Evolutionary conservation across 2,888 invertebrate species (phyloP), one percentile per base, ranked within the genome.

Genomic region (Drosophila buzzatii): DNA sequence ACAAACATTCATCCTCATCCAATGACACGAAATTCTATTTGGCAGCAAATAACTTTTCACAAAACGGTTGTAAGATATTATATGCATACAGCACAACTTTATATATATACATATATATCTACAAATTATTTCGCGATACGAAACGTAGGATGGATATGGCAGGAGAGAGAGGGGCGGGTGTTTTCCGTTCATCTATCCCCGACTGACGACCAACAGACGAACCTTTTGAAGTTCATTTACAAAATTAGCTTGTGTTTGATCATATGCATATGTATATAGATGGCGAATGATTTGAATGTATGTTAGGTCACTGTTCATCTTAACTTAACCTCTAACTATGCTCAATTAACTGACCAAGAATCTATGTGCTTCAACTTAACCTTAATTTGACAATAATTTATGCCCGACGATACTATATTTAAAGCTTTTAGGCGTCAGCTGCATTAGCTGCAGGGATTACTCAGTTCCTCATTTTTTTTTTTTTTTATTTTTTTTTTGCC

Each of bases 331-430:
- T 27, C 27, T 27, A 23, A 23, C 47, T 31, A 49, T 3, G 31
- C 33, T 18, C 33, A 33, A 33, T 33, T 14, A 68, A 75, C 87
- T 84, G 84, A 87, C 82, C 88, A 84, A 85, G 85, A 82, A 84
- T 87, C 84, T 87, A 82, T 85, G 73, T 76, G 78, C 51, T 65
- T 72, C 53, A 65, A 49, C 65, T 59, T 61, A 49, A 35, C 44
- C 64, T 39, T 73, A 14, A 47, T 60, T 62, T 56, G 42, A 55
- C 49, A 59, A 44, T 52, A 33, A 47, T 49, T n/a, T 57, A 57
- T 35, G 52, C 45, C 39, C 44, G n/a, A 53, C 42, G 56, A 31
- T 51, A 31, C 27, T 20, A 18, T 57, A 41, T 42, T 9, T 23
- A 31, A 42, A 39, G n/a, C 23, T 16, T 23, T 20, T 12, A 53